These are phyloP conservation scores for Silurus meridionalis DNA, from an alignment of 2,113 vertebrate genomes.

Conservation along the genomic window DNA sequence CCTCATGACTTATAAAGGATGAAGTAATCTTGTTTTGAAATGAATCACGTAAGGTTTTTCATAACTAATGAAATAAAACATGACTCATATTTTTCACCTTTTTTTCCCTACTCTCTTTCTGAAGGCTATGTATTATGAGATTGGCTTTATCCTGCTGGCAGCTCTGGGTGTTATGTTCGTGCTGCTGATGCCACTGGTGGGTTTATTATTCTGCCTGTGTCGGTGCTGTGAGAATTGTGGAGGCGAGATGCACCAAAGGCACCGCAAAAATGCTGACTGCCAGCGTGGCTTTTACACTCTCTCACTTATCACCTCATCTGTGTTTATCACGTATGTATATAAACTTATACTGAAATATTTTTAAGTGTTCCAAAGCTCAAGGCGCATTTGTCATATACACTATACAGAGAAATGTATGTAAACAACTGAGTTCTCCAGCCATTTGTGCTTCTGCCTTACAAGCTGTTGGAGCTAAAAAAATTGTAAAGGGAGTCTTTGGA, in stretches of 20 bases:
- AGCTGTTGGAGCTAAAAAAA: too few relatives aligned
- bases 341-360: neutral
- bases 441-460: too few relatives aligned
- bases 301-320: slow-evolving; percentile 79
- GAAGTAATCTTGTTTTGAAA: neutral
- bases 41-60: neutral
- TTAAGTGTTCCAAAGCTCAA: neutral
- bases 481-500: too few relatives aligned
- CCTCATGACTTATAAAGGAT: neutral
- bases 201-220: slow-evolving; percentile 86
- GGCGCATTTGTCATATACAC: neutral
- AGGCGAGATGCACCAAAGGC: slow-evolving; percentile 96
- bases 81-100: neutral
- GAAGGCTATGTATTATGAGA: slow-evolving; percentile 87
- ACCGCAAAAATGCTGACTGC: slow-evolving; percentile 86
- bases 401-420: too few relatives aligned
- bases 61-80: slow-evolving; percentile 6
- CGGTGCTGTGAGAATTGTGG: slow-evolving; percentile 96
- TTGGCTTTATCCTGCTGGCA: slow-evolving; percentile 81
- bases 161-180: slow-evolving; percentile 81
- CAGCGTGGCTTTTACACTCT: slow-evolving; percentile 80
- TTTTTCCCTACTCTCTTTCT: slow-evolving; percentile 33
- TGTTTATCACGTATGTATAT: slow-evolving; percentile 85
- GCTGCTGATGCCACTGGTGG: slow-evolving; percentile 83
- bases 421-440: too few relatives aligned